A percentile compares a stretch with the other conserved stretches of the same genome.
These are phyloP conservation scores for Strigamia transsilvanica DNA, from an alignment of 2,888 invertebrate species.

Conservation along the genomic window DNA sequence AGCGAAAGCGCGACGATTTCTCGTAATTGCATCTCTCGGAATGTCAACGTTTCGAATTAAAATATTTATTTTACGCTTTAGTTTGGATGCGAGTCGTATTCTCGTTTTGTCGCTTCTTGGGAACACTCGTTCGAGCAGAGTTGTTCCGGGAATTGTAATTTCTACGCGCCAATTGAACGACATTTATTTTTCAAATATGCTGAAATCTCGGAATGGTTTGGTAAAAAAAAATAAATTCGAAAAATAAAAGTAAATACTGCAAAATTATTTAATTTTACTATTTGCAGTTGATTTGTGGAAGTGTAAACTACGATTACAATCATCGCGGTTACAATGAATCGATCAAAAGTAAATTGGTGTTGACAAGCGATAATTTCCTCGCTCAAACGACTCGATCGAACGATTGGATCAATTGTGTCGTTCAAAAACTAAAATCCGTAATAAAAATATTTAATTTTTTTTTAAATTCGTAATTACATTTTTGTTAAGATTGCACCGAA, in stretches of 20 bases:
- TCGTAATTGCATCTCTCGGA: background rate
- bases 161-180: background rate
- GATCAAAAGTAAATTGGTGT: background rate
- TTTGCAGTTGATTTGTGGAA: background rate
- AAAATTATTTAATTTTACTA: background rate
- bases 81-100: background rate
- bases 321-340: slow-evolving; percentile 2
- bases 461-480: too few species aligned
- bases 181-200: background rate
- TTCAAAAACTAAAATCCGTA: background rate
- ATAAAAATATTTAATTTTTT: too few species aligned
- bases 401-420: background rate
- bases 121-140: background rate
- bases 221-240: background rate
- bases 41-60: background rate
- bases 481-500: too few species aligned
- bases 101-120: background rate
- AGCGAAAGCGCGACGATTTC: background rate
- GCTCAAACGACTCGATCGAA: background rate
- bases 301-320: background rate
- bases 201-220: background rate
- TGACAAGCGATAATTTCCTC: background rate
- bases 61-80: background rate
- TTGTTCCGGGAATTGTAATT: background rate
- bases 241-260: background rate